Base-by-base conservation (phyloP, 2,888 invertebrate species). In the Drosophila crucigera region DNA sequence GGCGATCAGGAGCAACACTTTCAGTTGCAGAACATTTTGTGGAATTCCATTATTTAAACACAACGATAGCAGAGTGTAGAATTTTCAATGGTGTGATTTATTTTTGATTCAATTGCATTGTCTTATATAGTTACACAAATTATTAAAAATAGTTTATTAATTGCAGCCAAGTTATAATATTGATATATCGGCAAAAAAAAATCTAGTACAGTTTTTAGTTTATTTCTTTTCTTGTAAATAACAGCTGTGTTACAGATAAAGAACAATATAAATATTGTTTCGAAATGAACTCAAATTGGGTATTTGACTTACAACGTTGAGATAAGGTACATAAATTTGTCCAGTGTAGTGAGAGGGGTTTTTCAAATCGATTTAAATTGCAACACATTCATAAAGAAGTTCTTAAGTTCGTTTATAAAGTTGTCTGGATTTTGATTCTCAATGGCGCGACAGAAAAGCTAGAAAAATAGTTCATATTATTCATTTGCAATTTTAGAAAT, bases 81-180 rank as follows among this genome's bases (percentile, higher is more conserved):
- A 74, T 81, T 89, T 73, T 73, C 68, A 86, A 82, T 80, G 74
- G 63, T 90, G 90, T 83, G 83, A 68, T 87, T 90, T 88, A 81
- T 87, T 87, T 86, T 87, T 87, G 90, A 90, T 87, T 87, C 49
- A 88, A 81, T 87, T 87, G 87, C 87, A 88, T 88, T 80, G 54
- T 76, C 76, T 84, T 86, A 86, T 64, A 50, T 37, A 82, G 59
- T 83, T 76, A 78, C 64, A 75, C 72, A 88, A 83, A 76, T 65
- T 56, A 70, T 76, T 74, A 58, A 69, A 71, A 76, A 37, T 53
- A 55, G 52, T 66, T 56, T 61, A 52, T 47, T 47, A 35, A 59
- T 49, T 72, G 25, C 7, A 60, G 30, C 25, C 5, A 66, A 79
- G 30, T 54, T 30, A 70, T 49, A 39, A 39, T 41, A 59, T 54